Evolutionary conservation across 2,888 invertebrate genomes (phyloP).

Genomic region (Mesochorus sp.): DNA sequence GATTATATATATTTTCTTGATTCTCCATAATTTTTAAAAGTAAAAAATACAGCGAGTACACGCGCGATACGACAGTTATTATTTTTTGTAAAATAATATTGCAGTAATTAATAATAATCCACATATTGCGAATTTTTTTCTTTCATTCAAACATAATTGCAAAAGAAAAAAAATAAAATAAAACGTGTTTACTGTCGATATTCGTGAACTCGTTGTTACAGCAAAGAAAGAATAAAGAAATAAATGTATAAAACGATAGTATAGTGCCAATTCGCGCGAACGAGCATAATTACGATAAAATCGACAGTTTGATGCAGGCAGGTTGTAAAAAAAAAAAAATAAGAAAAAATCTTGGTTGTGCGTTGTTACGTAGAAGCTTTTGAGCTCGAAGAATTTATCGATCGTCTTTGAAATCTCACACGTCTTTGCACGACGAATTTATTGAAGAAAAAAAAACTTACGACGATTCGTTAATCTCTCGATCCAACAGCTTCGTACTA

Average conservation of each 20-base stretch:
- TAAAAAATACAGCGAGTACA: no score
- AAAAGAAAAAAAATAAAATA: conserved; percentile 25
- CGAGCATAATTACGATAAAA: conserved; percentile 19
- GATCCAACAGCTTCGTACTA: conserved; percentile 81
- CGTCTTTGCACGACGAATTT: not conserved
- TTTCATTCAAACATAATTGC: not conserved
- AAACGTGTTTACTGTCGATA: conserved; percentile 48
- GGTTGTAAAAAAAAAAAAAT: conserved; percentile 50
- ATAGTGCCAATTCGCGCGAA: not conserved
- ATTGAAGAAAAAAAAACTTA: not conserved
- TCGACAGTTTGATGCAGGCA: conserved; percentile 73
- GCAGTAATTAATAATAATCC: not conserved
- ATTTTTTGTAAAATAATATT: no score
- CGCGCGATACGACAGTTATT: no score
- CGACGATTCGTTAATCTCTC: conserved; percentile 50
- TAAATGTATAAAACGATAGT: not conserved
- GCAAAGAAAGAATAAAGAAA: not conserved
- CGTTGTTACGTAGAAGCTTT: conserved; percentile 78
- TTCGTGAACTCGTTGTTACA: conserved; percentile 12
- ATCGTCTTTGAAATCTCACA: conserved; percentile 41
- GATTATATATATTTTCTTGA: no score
- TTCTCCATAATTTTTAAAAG: no score
- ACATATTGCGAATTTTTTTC: not conserved
- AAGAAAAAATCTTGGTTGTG: conserved; percentile 79
- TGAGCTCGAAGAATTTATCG: conserved; percentile 38